Evolutionary conservation across 2,888 invertebrate genomes (phyloP).

Genomic region (Stegophylla sp.): DNA sequence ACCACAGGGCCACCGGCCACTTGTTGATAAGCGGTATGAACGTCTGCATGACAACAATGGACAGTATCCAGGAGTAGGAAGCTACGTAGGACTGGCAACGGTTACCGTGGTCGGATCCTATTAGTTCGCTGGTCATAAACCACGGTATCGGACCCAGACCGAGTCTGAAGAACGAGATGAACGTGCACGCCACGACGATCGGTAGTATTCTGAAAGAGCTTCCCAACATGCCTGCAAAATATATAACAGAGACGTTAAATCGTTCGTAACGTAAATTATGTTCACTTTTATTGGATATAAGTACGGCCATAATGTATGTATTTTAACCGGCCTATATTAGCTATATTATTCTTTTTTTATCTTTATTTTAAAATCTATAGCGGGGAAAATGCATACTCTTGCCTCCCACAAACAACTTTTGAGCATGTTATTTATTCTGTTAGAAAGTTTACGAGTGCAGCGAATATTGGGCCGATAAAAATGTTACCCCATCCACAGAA

Average conservation of each 20-base stretch:
- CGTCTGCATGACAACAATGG: slow-evolving; percentile 64
- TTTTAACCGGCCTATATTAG: too few relatives aligned
- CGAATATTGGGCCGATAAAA: too few relatives aligned
- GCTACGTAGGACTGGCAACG: slow-evolving; percentile 65
- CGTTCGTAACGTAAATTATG: background rate
- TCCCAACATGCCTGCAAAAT: background rate
- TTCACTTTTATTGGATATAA: too few relatives aligned
- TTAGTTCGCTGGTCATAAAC: slow-evolving; percentile 66
- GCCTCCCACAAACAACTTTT: too few relatives aligned
- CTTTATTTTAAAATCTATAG: too few relatives aligned
- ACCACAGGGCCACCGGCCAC: slow-evolving; percentile 50
- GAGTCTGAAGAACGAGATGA: slow-evolving; percentile 65
- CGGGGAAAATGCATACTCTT: too few relatives aligned
- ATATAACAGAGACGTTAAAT: background rate
- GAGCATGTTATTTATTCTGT: too few relatives aligned
- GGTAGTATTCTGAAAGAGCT: background rate
- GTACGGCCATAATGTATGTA: too few relatives aligned
- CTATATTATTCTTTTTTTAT: too few relatives aligned
- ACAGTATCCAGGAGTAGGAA: slow-evolving; percentile 64
- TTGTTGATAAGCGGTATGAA: slow-evolving; percentile 70
- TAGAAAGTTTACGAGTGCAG: too few relatives aligned
- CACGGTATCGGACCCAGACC: slow-evolving; percentile 66
- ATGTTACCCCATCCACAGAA: too few relatives aligned
- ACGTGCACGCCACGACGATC: slow-evolving; percentile 63
- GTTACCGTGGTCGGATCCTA: slow-evolving; percentile 65